phyloP scores from a whole-genome alignment of 2,113 vertebrate species.

The Accipiter virgatus region DNA sequence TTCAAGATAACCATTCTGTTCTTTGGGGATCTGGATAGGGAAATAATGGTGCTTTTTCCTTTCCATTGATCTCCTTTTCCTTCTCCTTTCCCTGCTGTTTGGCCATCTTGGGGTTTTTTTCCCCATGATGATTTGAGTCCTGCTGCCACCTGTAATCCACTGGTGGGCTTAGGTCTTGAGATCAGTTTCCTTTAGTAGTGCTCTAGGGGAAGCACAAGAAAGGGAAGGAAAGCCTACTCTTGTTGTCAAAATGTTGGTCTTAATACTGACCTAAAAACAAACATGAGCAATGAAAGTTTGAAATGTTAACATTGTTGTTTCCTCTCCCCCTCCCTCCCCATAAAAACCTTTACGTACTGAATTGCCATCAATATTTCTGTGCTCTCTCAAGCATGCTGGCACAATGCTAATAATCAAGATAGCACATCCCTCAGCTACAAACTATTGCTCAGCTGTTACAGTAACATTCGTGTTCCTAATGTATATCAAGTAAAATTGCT shows the following conservation, averaged over 20 bases:
- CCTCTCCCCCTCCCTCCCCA: not conserved
- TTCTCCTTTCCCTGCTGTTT: not conserved
- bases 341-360: not conserved
- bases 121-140: not conserved
- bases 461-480: not conserved
- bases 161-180: not conserved
- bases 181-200: not conserved
- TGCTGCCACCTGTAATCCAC: not conserved
- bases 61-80: not conserved
- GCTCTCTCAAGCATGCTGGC: not conserved
- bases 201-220: not conserved
- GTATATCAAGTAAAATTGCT: not conserved
- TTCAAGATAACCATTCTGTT: not conserved
- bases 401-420: not conserved
- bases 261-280: not conserved
- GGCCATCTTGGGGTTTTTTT: not conserved
- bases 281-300: not conserved
- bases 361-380: not conserved
- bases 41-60: not conserved
- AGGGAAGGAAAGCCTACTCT: not conserved
- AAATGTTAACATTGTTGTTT: not conserved
- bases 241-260: not conserved
- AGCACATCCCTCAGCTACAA: not conserved
- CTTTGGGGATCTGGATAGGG: not conserved
- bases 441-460: not conserved